Percentiles rank a stretch among this genome's conserved stretches.
phyloP scores from a whole-genome alignment of 1,140 invertebrate species.

The Babylonia areolata region DNA sequence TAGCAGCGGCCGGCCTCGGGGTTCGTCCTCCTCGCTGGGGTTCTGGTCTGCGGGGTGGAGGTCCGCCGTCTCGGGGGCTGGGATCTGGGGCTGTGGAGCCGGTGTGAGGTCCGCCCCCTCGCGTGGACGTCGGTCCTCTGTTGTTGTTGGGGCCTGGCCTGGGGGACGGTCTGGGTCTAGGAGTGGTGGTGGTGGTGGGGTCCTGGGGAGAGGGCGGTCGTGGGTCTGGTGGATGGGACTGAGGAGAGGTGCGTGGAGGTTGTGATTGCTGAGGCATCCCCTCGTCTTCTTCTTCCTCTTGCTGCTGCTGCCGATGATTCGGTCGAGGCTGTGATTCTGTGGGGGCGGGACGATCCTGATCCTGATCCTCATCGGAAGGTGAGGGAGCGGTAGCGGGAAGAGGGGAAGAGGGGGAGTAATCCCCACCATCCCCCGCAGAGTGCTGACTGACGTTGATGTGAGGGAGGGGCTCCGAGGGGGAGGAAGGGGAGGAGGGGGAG shows the following conservation, averaged over 20 bases:
- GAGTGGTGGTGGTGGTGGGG: too few relatives aligned
- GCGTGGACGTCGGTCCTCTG: neutral
- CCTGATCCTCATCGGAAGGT: neutral
- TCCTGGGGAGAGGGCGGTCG: neutral
- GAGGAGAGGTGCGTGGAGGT: neutral
- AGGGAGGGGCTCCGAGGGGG: neutral
- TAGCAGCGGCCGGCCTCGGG: neutral
- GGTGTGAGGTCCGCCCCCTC: neutral
- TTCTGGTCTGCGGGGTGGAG: neutral
- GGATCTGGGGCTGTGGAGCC: neutral
- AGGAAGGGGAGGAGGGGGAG: neutral
- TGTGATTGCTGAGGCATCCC: neutral
- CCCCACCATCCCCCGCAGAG: neutral
- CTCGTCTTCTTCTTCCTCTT: neutral
- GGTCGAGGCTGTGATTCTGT: too few relatives aligned
- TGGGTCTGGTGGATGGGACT: neutral
- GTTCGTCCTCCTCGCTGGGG: neutral
- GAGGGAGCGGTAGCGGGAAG: too few relatives aligned
- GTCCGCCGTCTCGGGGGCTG: neutral
- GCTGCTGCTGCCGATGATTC: too few relatives aligned
- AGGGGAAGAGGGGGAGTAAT: neutral
- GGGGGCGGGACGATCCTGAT: neutral
- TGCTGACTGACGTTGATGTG: conserved; percentile 18
- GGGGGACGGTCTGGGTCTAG: too few relatives aligned
- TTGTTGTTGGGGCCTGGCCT: neutral